Conservation (phyloP, 2,113 vertebrate species). For the Lutjanus erythropterus region DNA sequence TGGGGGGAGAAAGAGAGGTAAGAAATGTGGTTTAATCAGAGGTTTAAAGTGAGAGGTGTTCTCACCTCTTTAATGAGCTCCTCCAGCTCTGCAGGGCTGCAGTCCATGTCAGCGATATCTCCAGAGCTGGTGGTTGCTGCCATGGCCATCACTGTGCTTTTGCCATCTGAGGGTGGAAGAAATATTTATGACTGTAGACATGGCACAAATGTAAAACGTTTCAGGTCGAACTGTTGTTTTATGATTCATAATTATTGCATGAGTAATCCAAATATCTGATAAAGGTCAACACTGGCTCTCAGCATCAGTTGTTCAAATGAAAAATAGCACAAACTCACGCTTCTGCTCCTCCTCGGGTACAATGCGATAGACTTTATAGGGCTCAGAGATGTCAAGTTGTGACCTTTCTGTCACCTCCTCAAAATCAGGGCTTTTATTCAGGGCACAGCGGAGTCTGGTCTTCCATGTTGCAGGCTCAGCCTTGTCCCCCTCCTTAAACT, state of each 20-base stretch:
- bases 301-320: not conserved
- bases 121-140: constrained; percentile 66
- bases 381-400: constrained; percentile 98
- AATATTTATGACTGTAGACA: not conserved
- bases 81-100: constrained; percentile 87
- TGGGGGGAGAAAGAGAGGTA: not conserved
- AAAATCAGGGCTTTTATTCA: constrained; percentile 99
- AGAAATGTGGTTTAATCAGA: not conserved
- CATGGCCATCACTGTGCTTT: constrained; percentile 66
- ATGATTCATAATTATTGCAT: not conserved
- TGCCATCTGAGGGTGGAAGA: constrained; percentile 81
- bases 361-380: constrained; percentile 98
- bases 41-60: not conserved
- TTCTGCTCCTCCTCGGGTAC: constrained; percentile 98
- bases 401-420: constrained; percentile 98
- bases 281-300: not conserved
- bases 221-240: not conserved
- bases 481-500: constrained; percentile 98
- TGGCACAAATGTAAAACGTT: not conserved
- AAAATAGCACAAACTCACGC: constrained; percentile 81
- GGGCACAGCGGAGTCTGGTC: constrained; percentile 95
- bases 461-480: constrained; percentile 99
- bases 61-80: constrained; percentile 93
- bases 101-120: constrained; percentile 89
- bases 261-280: not conserved